Evolutionary conservation across 2,797 vertebrate genomes (phyloP).

Genomic region (Epinephelus awoara): DNA sequence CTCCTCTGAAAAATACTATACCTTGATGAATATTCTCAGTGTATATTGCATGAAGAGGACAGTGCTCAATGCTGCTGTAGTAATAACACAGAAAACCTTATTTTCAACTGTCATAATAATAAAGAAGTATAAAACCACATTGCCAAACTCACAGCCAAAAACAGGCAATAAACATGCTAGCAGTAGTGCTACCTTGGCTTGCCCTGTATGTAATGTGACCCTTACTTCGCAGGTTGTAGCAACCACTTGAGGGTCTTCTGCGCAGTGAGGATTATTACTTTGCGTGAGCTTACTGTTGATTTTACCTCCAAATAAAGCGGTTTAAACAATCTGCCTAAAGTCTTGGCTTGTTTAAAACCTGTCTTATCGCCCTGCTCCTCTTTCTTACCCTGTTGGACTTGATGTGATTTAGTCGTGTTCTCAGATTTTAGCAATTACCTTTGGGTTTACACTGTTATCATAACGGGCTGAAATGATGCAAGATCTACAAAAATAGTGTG

Average conservation of each 20-base stretch:
- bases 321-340: slow-evolving; percentile 13
- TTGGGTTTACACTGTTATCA: slow-evolving; percentile 3
- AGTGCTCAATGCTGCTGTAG: background rate
- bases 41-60: background rate
- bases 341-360: slow-evolving; percentile 15
- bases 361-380: background rate
- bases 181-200: background rate
- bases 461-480: slow-evolving; percentile 5
- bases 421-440: slow-evolving; percentile 25
- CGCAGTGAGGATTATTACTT: background rate
- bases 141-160: background rate
- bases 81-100: background rate
- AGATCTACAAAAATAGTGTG: background rate
- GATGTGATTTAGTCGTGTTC: slow-evolving; percentile 1
- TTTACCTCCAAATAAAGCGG: background rate
- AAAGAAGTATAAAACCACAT: background rate
- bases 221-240: background rate
- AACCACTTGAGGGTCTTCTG: background rate
- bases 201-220: background rate
- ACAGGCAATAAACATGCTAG: background rate
- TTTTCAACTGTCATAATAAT: background rate
- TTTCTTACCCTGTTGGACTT: background rate
- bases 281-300: background rate
- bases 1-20: background rate
- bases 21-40: background rate